Conservation (phyloP, 53 echinoderm and acorn worm genomes). For the Zoroaster sp. region DNA sequence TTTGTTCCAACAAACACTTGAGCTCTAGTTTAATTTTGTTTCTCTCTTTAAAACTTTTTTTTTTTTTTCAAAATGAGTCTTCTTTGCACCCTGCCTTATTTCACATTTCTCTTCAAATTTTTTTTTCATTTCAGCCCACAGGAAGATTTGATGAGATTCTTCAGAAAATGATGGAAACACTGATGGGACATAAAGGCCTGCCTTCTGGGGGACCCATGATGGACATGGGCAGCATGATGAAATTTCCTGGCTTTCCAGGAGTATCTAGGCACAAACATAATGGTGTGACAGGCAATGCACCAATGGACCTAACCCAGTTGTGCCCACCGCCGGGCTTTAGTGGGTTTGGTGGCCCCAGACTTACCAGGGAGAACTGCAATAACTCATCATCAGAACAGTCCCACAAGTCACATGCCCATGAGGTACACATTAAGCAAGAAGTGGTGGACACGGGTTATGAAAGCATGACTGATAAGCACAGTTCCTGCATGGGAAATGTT, state of each 20-base stretch:
- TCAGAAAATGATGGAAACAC: constrained; percentile 71
- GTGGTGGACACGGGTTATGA: constrained; percentile 40
- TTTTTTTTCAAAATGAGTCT: too few relatives aligned
- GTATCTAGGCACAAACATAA: not conserved
- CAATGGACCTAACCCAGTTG: constrained; percentile 44
- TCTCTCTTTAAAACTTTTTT: too few relatives aligned
- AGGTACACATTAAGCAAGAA: constrained; percentile 33
- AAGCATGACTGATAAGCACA: not conserved
- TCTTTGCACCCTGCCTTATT: too few relatives aligned
- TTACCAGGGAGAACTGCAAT: constrained; percentile 35
- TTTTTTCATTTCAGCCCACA: constrained; percentile 71
- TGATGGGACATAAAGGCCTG: constrained; percentile 2
- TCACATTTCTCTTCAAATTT: too few relatives aligned
- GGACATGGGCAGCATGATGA: constrained; percentile 36
- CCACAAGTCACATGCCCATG: not conserved
- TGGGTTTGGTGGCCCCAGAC: constrained; percentile 12
- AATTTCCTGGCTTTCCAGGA: constrained; percentile 23
- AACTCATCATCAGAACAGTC: constrained; percentile 42
- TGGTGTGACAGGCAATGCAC: constrained; percentile 15
- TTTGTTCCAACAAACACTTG: too few relatives aligned
- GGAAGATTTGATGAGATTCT: constrained; percentile 93
- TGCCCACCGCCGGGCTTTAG: constrained; percentile 33
- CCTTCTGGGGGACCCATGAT: constrained; percentile 1
- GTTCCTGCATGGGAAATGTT: constrained; percentile 20
- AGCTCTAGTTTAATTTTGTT: too few relatives aligned